Evolutionary conservation across 2,113 vertebrate species (phyloP).

Genomic region (Ploceus nigricollis): DNA sequence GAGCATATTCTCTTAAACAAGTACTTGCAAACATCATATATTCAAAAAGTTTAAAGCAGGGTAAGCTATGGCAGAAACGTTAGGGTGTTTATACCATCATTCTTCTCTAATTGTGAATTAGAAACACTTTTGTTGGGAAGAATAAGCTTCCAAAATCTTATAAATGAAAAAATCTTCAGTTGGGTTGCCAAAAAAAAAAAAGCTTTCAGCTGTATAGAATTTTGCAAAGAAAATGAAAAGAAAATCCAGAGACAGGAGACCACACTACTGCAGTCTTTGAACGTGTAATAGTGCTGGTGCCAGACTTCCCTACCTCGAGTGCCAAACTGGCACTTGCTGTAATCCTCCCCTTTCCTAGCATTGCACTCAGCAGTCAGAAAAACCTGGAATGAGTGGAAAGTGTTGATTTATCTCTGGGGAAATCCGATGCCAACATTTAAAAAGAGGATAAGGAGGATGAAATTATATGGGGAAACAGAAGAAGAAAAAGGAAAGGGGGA

Average conservation of each 20-base stretch:
- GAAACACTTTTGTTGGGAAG: not conserved
- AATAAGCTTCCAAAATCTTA: not conserved
- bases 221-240: conserved; percentile 30
- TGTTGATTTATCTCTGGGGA: conserved; percentile 70
- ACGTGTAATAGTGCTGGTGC: conserved; percentile 31
- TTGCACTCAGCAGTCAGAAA: conserved; percentile 63
- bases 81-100: not conserved
- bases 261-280: conserved; percentile 57
- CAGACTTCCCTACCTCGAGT: conserved; percentile 53
- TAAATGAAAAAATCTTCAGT: not conserved
- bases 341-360: conserved; percentile 68
- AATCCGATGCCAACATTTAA: conserved; percentile 56
- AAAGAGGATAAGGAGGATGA: conserved; percentile 55
- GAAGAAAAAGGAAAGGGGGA: not conserved
- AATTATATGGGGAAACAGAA: conserved; percentile 48
- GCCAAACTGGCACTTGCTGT: conserved; percentile 68
- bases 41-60: not conserved
- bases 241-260: conserved; percentile 49
- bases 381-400: conserved; percentile 62
- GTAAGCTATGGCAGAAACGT: not conserved
- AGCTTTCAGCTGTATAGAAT: conserved; percentile 12
- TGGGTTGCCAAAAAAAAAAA: not conserved
- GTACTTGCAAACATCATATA: not conserved
- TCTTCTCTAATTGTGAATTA: not conserved
- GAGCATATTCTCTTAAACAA: not conserved